Conservation (phyloP, 2,888 invertebrate species). For the Trachelus tabidus region DNA sequence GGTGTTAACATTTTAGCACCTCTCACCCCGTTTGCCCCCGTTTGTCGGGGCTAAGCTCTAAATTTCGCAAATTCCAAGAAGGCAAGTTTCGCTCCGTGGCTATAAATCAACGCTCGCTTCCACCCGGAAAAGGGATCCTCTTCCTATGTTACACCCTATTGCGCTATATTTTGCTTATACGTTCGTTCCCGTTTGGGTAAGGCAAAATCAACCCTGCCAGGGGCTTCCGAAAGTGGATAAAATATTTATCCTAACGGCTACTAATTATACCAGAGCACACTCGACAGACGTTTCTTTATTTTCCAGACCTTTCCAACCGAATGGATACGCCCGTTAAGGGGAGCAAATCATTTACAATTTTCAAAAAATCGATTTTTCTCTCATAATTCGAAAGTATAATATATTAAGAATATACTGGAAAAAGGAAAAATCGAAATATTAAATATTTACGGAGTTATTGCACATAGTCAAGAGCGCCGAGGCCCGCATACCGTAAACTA, state of each 20-base stretch:
- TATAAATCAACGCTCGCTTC: constrained; percentile 41
- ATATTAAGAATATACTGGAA: too few species aligned
- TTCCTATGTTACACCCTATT: neutral
- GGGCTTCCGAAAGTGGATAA: constrained; percentile 26
- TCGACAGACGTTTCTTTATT: neutral
- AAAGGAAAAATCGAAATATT: too few species aligned
- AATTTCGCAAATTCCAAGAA: constrained; percentile 54
- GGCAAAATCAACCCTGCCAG: neutral
- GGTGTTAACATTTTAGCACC: constrained; percentile 43
- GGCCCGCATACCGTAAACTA: too few species aligned
- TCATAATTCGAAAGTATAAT: too few species aligned
- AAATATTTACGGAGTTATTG: too few species aligned
- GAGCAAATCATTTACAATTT: too few species aligned
- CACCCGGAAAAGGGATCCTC: neutral
- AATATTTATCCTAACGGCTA: constrained; percentile 47
- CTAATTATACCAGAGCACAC: constrained; percentile 24
- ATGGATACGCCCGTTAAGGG: neutral
- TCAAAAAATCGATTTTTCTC: too few species aligned
- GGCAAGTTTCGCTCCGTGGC: constrained; percentile 36
- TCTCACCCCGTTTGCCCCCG: constrained; percentile 26
- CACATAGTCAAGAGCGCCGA: too few species aligned
- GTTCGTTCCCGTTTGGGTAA: neutral
- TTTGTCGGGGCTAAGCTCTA: constrained; percentile 39
- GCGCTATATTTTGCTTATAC: neutral
- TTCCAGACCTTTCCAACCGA: neutral